phyloP scores from a whole-genome alignment of 2,797 vertebrate genomes.

The Delichon dasypus region DNA sequence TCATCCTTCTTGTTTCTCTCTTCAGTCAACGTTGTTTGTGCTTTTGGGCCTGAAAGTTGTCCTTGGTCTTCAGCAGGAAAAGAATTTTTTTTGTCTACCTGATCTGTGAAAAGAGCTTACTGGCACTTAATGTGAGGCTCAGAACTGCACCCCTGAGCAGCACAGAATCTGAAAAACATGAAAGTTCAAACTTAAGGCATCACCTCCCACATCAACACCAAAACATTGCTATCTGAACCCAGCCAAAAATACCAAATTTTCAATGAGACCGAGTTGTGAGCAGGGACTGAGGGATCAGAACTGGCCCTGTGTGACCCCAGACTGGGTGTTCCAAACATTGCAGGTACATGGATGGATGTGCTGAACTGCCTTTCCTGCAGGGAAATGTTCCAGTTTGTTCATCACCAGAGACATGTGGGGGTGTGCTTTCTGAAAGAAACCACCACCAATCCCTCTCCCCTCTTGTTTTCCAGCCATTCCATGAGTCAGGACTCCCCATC shows the following conservation, averaged over 20 bases:
- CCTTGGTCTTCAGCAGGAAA: background rate
- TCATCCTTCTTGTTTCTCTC: background rate
- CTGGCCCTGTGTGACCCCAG: background rate
- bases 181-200: background rate
- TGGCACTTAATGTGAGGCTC: background rate
- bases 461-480: background rate
- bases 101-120: background rate
- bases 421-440: background rate
- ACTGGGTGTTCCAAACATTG: background rate
- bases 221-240: background rate
- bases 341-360: background rate
- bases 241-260: background rate
- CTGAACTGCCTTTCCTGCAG: background rate
- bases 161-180: background rate
- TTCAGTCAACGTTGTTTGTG: background rate
- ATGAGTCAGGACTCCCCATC: background rate
- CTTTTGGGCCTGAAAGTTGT: background rate
- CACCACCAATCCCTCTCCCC: background rate
- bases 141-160: background rate
- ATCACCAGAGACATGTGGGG: background rate
- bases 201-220: background rate
- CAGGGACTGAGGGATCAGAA: background rate
- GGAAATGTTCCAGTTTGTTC: background rate
- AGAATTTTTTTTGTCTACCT: background rate
- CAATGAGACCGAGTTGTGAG: background rate